These are phyloP conservation scores for Cercopithecus mona DNA, from an alignment of 2,113 vertebrate genomes.

Conservation along the genomic window DNA sequence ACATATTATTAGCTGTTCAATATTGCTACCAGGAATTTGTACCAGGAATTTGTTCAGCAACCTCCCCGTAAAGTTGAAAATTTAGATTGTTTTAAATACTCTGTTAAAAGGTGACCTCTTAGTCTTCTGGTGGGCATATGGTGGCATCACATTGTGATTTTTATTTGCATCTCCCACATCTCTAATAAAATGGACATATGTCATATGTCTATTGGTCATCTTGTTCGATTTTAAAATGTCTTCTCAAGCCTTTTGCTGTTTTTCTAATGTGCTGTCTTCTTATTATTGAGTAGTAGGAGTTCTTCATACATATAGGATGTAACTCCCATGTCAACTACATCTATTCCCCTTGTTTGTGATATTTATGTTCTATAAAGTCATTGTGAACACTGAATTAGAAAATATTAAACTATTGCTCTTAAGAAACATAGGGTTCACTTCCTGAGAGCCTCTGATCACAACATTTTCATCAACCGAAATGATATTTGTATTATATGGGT, in stretches of 20 bases:
- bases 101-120: background rate
- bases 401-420: background rate
- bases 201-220: background rate
- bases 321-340: background rate
- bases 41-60: no score
- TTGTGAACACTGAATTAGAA: background rate
- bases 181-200: background rate
- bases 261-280: background rate
- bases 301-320: background rate
- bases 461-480: background rate
- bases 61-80: background rate
- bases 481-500: background rate
- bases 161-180: background rate
- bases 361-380: background rate
- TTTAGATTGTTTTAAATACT: background rate
- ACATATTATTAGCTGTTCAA: background rate
- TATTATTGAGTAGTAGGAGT: background rate
- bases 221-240: background rate
- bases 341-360: background rate
- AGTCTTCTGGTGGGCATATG: background rate
- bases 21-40: background rate
- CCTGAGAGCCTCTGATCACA: background rate
- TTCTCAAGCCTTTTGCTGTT: background rate
- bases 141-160: background rate
- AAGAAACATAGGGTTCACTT: background rate